Percentiles rank a stretch among this genome's conserved stretches.
Evolutionary conservation across 2,797 vertebrate genomes (phyloP).

Genomic region (Tarsius wallacei): DNA sequence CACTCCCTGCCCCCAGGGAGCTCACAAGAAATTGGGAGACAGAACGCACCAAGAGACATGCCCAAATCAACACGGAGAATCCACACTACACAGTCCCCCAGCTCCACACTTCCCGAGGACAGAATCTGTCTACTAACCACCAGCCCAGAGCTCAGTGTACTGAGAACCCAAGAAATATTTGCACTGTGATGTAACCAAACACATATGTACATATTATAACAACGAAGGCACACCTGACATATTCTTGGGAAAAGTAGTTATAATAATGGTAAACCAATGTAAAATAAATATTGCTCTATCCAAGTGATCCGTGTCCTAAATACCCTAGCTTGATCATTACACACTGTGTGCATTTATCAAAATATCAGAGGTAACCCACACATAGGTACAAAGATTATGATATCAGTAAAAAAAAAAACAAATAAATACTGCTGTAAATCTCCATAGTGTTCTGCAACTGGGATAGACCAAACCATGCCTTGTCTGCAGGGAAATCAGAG

Average conservation of each 20-base stretch:
- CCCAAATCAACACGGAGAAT: accelerated
- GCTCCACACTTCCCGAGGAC: no score
- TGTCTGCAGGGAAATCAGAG: not conserved
- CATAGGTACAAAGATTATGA: not conserved
- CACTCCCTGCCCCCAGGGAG: no score
- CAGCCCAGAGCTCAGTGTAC: accelerated
- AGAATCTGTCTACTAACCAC: accelerated
- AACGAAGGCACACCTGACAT: accelerated
- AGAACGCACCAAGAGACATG: accelerated
- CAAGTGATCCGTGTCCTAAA: not conserved
- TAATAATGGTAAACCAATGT: no score
- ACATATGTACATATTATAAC: accelerated
- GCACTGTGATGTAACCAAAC: not conserved
- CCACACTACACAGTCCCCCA: accelerated
- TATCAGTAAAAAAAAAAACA: not conserved
- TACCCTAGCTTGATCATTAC: not conserved
- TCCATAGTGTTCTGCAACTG: accelerated
- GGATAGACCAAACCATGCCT: not conserved
- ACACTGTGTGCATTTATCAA: not conserved
- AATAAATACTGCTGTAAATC: not conserved
- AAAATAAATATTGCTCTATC: not conserved
- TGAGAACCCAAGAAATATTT: accelerated
- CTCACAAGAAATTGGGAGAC: not conserved
- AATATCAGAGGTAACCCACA: not conserved
- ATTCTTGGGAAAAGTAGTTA: no score